These are phyloP conservation scores for Drosophila niveifrons DNA, from an alignment of 2,888 invertebrate species.

Conservation along the genomic window DNA sequence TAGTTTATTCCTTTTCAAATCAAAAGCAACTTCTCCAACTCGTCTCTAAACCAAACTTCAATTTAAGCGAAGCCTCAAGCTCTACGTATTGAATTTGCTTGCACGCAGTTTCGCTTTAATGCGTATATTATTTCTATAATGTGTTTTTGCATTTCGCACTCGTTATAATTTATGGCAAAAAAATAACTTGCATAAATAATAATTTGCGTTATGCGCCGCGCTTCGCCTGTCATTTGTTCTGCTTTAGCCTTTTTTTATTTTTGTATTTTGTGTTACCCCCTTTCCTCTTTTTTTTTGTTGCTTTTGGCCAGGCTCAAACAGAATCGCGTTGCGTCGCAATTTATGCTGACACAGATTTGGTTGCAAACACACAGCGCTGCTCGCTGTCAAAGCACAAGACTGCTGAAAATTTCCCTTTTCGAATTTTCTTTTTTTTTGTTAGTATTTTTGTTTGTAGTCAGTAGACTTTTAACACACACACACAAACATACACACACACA, in stretches of 20 bases:
- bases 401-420: slow-evolving; percentile 58
- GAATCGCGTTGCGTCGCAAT: slow-evolving; percentile 45
- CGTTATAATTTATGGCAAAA: slow-evolving; percentile 2
- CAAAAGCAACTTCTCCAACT: too few species aligned
- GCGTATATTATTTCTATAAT: neutral
- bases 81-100: neutral
- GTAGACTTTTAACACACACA: slow-evolving; percentile 26
- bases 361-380: neutral
- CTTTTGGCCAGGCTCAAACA: slow-evolving; percentile 16
- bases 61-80: neutral
- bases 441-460: slow-evolving; percentile 3
- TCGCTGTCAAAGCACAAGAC: slow-evolving; percentile 25
- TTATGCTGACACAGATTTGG: slow-evolving; percentile 62
- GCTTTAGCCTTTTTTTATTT: neutral
- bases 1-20: too few species aligned
- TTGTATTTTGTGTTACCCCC: neutral
- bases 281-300: neutral
- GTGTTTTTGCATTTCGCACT: neutral
- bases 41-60: neutral
- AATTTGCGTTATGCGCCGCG: slow-evolving; percentile 9
- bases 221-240: neutral
- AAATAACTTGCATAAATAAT: slow-evolving; percentile 3
- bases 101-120: neutral
- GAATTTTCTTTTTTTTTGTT: slow-evolving; percentile 29
- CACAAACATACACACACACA: slow-evolving; percentile 16